Base-by-base conservation (phyloP, 2,888 invertebrate species). In the Vannuccia rotundouncinata region DNA sequence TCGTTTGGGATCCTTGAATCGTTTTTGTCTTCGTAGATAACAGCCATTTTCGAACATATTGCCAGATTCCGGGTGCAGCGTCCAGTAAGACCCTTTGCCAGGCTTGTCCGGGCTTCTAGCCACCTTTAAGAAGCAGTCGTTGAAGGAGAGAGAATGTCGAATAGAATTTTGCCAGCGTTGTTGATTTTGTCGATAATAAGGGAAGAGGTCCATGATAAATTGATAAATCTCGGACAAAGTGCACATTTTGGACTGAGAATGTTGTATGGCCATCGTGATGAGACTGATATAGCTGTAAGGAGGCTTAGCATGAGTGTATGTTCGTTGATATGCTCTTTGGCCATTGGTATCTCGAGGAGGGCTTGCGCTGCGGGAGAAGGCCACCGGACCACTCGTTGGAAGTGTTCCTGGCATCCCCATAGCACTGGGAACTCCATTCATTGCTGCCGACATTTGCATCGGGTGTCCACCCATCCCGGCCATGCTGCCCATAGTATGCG, bases 81-180 rank as follows among this genome's bases (percentile, higher is more conserved):
- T 82, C 82, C 82, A 81, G 60, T 82, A 82, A 0, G 94, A 94
- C 0, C 97, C 96, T 86, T 97, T 97, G 0, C 96, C 97, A 0
- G 97, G 97, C 89, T 95, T 95, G 89, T 97, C 96, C 95, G 91
- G 81, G 73, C 80, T 74, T 59, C 82, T 31, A n/a, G 95, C 94
- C 83, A 95, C 94, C 89, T 97, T 97, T 79, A 97, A 94, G 88
- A 97, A 97, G 88, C 96, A 97, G 86, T 97, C 97, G 90, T 97
- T 97, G 90, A 97, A 97, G 82, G 94, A 94, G 74, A 97, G 89
- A 83, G 95, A 95, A 86, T 97, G 96, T 82, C 97, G 91, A 83
- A 97, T 97, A 0, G 95, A 95, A 88, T 97, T 97, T 89, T 97
- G 97, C 97, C 97, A 97, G 85, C 96, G 92, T 87, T 96, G 95